A percentile compares a stretch with the other conserved stretches of the same genome.
Conservation (phyloP, 1,140 invertebrate genomes). For the Drosophila murphyi region DNA sequence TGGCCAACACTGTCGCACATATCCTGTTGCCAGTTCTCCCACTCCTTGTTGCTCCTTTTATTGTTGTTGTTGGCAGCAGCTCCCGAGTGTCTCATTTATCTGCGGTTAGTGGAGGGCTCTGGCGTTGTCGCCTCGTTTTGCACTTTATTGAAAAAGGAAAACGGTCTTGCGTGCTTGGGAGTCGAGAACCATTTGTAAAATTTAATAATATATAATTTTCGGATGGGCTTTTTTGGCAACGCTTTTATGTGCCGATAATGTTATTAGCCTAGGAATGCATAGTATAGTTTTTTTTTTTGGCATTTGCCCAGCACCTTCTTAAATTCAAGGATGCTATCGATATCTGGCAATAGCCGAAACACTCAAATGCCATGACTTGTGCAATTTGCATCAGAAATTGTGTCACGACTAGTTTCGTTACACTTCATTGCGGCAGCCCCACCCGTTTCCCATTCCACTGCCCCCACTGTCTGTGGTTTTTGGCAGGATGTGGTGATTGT, state of each 20-base stretch:
- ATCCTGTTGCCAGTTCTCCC: slow-evolving; percentile 17
- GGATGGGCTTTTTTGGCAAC: slow-evolving; percentile 17
- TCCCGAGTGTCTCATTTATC: slow-evolving; percentile 79
- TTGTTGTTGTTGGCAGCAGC: slow-evolving; percentile 35
- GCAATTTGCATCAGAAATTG: slow-evolving; percentile 75
- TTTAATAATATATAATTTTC: slow-evolving; percentile 71
- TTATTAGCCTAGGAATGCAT: slow-evolving; percentile 63
- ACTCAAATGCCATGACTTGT: slow-evolving; percentile 72
- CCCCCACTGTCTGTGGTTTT: neutral
- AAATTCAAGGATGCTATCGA: slow-evolving; percentile 11
- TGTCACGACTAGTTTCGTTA: slow-evolving; percentile 79
- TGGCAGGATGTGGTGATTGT: slow-evolving; percentile 2
- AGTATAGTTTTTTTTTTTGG: neutral
- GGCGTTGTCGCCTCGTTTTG: slow-evolving; percentile 33
- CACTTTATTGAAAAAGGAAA: slow-evolving; percentile 57
- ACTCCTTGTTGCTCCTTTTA: slow-evolving; percentile 12
- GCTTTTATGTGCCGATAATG: slow-evolving; percentile 73
- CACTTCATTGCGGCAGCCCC: slow-evolving; percentile 51
- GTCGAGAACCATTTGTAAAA: slow-evolving; percentile 48
- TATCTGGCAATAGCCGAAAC: slow-evolving; percentile 22
- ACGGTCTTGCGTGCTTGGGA: slow-evolving; percentile 44
- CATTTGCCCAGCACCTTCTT: neutral
- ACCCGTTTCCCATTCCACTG: neutral
- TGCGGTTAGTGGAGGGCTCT: slow-evolving; percentile 57
- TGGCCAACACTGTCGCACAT: slow-evolving; percentile 55